Conservation (phyloP, 2,797 vertebrate species). For the Rhinoraja longicauda region DNA sequence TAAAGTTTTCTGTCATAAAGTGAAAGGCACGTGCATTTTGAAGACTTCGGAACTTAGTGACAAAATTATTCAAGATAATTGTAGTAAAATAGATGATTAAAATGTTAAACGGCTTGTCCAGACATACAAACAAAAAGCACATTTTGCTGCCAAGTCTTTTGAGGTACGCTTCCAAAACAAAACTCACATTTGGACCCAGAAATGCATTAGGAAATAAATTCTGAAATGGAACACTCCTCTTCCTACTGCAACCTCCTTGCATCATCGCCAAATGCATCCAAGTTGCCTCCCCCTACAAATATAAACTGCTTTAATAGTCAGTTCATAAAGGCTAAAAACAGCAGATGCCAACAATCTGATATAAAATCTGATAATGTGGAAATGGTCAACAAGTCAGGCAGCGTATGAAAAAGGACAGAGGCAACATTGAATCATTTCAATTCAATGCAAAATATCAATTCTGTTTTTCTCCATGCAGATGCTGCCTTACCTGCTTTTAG, state of each 20-base stretch:
- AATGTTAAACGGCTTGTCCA: neutral
- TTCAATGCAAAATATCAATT: neutral
- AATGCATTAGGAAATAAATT: neutral
- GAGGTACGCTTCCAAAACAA: neutral
- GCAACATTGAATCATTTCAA: neutral
- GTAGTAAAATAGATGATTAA: neutral
- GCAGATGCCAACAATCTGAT: too few relatives aligned
- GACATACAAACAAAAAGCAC: neutral
- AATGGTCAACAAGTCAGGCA: neutral
- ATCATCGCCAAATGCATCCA: neutral
- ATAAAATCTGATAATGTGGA: too few relatives aligned
- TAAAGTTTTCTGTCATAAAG: neutral
- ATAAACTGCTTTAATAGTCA: neutral
- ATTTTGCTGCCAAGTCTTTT: neutral
- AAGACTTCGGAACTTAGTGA: neutral
- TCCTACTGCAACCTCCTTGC: neutral
- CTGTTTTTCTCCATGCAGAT: neutral
- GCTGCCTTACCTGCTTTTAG: too few relatives aligned
- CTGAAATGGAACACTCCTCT: neutral
- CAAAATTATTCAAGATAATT: neutral
- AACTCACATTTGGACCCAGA: neutral
- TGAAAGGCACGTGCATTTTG: neutral
- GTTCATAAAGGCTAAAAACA: neutral
- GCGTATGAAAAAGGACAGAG: neutral
- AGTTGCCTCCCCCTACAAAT: neutral